Conservation (phyloP, 2,797 vertebrate genomes). For the Acomys russatus region DNA sequence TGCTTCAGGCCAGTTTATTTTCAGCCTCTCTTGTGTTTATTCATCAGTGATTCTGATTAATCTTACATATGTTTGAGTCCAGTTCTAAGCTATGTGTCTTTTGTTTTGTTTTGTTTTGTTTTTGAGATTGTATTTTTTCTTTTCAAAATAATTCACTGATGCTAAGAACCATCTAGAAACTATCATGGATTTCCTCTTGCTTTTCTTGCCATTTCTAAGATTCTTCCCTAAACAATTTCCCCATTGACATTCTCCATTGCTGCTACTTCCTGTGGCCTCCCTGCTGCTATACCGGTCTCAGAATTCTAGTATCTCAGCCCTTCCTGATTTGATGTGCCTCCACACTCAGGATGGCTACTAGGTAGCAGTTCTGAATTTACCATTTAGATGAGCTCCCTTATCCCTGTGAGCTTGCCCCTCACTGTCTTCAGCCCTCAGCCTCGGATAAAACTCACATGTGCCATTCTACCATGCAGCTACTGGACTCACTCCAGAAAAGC, state of each 20-base stretch:
- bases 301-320: background rate
- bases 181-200: too few species aligned
- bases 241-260: background rate
- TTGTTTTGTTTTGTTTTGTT: background rate
- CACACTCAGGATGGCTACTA: too few species aligned
- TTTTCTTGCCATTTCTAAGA: background rate
- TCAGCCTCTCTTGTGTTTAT: background rate
- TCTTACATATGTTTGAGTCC: background rate
- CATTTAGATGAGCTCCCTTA: background rate
- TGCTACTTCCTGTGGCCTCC: background rate
- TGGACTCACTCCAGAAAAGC: background rate
- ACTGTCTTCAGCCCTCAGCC: background rate
- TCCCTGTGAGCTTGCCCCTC: background rate
- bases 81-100: conserved; percentile 14
- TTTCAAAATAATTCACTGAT: background rate
- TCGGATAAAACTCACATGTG: background rate
- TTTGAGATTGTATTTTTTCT: background rate
- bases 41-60: background rate
- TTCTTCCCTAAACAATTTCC: background rate
- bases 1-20: background rate
- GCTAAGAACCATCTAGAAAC: background rate
- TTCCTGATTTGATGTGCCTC: background rate
- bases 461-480: background rate
- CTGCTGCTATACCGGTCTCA: background rate
- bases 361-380: background rate